Evolutionary conservation across 2,888 invertebrate genomes (phyloP), one percentile per base, ranked within the genome.

Genomic region (Xylota sylvarum): DNA sequence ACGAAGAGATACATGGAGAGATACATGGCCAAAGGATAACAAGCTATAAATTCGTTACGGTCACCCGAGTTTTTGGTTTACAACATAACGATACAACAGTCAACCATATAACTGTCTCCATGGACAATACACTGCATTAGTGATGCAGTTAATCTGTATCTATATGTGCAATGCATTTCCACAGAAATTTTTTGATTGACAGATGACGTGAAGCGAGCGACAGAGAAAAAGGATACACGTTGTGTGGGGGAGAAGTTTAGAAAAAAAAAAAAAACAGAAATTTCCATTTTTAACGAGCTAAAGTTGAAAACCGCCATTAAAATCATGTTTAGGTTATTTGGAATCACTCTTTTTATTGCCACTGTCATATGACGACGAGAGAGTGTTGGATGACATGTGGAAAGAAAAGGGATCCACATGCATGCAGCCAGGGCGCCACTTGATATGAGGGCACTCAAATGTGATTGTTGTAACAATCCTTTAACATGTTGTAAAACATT

Each of bases 241-340:
- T 35, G n/a, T 30, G 35, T 14, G 50, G 32, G 37, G 67, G 37
- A 27, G 37, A 6, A 37, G 17, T 3, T 48, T 37, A 4, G 50
- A 4, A 3, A 19, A 77, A 23, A 23, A 1, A 4, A 9, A 30
- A 77, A 23, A 23, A 1, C 1, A 9, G 19, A 77, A 50, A 73
- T 84, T 84, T 84, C 48, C 80, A 84, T 73, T 80, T 80, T 74
- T 80, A 84, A 84, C 79, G 83, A 84, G 83, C 43, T 67, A 30
- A 69, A 69, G 64, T 78, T 73, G 35, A 62, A 72, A 65, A 46
- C 67, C 37, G 30, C 32, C 84, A 84, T 84, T 74, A 79, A 79
- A 83, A 74, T 69, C 6, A 56, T 84, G 79, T 64, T 80, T 80
- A 64, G 80, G 72, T 67, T 65, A 56, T 76, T 70, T 12, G 32